phyloP scores from a whole-genome alignment of 2,888 invertebrate genomes.

The Amphiduros pacificus region DNA sequence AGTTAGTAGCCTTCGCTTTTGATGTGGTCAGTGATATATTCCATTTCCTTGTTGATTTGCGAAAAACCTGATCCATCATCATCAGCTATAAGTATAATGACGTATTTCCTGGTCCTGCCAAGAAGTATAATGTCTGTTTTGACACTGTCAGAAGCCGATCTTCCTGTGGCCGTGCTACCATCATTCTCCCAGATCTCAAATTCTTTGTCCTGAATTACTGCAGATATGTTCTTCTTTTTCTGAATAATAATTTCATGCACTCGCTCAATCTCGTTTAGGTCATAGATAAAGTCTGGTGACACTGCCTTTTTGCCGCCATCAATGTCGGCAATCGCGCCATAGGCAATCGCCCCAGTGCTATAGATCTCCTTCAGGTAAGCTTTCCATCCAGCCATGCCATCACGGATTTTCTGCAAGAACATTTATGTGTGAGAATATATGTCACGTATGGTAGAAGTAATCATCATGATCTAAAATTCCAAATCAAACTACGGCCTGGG shows the following conservation, averaged over 20 bases:
- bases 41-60: not conserved
- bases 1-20: not conserved
- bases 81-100: not conserved
- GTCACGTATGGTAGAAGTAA: too few relatives aligned
- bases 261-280: not conserved
- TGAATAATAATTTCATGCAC: not conserved
- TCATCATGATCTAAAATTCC: too few relatives aligned
- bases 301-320: not conserved
- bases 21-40: not conserved
- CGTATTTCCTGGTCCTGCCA: not conserved
- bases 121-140: not conserved
- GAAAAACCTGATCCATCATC: not conserved
- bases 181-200: not conserved
- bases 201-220: not conserved
- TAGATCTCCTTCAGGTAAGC: not conserved
- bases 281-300: not conserved
- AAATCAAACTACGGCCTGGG: too few relatives aligned
- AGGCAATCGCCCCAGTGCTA: not conserved
- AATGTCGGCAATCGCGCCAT: not conserved
- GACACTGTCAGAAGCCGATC: not conserved
- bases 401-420: too few relatives aligned
- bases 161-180: not conserved
- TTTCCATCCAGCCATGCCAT: not conserved
- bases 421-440: too few relatives aligned
- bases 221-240: not conserved